A percentile compares a stretch with the other conserved stretches of the same genome.
These are phyloP conservation scores for Leucoraja ocellata DNA, from an alignment of 2,797 vertebrate species.

Conservation along the genomic window DNA sequence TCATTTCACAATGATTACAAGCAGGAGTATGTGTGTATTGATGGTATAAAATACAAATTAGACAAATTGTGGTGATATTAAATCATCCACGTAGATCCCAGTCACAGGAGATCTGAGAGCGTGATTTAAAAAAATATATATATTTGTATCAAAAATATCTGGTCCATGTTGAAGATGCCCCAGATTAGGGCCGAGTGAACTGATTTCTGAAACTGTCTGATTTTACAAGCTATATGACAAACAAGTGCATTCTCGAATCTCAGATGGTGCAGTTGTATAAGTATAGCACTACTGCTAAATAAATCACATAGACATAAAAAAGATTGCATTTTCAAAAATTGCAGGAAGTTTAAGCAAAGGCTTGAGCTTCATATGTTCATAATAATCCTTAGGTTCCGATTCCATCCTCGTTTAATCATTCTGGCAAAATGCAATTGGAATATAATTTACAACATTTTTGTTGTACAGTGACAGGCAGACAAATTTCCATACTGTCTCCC, in stretches of 20 bases:
- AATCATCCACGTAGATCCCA: background rate
- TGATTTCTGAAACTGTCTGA: background rate
- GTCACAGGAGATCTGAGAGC: background rate
- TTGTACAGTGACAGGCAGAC: background rate
- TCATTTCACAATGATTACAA: background rate
- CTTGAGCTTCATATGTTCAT: background rate
- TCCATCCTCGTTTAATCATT: background rate
- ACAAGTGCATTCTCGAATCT: background rate
- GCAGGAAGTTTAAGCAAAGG: constrained; percentile 19
- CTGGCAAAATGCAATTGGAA: constrained; percentile 26
- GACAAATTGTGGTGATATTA: background rate
- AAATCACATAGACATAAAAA: background rate
- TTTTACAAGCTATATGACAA: constrained; percentile 2
- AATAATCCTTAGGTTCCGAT: background rate
- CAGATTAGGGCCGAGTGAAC: background rate
- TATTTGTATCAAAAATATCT: background rate
- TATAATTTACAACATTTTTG: constrained; percentile 24
- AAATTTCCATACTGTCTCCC: background rate
- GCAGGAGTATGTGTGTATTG: background rate
- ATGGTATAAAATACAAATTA: background rate
- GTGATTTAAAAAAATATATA: background rate
- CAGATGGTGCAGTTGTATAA: background rate
- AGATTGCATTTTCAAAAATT: background rate
- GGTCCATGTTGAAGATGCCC: background rate
- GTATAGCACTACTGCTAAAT: background rate